These are phyloP conservation scores for Ictidomys tridecemlineatus DNA, from an alignment of 2,113 vertebrate genomes.

Conservation along the genomic window DNA sequence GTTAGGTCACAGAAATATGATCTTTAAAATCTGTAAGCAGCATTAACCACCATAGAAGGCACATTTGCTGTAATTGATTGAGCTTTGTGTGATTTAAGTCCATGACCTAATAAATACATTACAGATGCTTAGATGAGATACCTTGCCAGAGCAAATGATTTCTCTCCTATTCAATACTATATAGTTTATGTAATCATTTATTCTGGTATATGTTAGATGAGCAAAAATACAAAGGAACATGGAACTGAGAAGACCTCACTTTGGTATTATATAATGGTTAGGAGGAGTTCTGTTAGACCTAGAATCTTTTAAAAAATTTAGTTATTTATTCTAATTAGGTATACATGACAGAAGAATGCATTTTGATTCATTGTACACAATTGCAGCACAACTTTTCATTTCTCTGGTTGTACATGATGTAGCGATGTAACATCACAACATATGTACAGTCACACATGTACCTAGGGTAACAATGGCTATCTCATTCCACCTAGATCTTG, in stretches of 20 bases:
- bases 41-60: background rate
- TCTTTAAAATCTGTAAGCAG: background rate
- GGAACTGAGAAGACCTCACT: background rate
- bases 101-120: background rate
- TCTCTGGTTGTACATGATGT: no score
- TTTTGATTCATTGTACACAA: no score
- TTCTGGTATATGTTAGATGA: background rate
- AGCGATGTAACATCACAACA: no score
- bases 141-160: background rate
- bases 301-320: no score
- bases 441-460: no score
- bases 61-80: conserved; percentile 8
- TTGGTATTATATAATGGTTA: background rate
- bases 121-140: background rate
- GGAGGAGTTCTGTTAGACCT: background rate
- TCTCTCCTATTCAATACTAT: background rate
- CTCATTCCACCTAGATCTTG: background rate
- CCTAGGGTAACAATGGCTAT: no score
- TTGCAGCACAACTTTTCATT: no score
- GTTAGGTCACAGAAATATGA: background rate
- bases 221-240: conserved; percentile 16
- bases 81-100: background rate
- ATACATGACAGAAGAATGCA: no score
- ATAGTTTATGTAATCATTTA: background rate
- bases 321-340: no score